Evolutionary conservation across 2,888 invertebrate genomes (phyloP).

Genomic region (Drosophila quasianomalipes): DNA sequence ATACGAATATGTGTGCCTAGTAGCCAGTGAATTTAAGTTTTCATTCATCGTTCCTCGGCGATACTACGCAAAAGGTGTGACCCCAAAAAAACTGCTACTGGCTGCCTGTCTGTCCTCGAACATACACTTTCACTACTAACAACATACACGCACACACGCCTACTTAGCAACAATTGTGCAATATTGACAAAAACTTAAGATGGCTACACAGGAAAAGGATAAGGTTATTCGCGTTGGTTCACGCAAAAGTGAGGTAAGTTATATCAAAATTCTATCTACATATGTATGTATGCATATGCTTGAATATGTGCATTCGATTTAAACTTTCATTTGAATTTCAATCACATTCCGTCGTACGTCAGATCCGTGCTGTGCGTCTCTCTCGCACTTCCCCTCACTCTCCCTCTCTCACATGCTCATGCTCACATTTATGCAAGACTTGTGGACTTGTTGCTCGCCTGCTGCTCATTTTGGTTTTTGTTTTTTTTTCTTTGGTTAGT

Average conservation of each 20-base stretch:
- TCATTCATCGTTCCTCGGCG: slow-evolving; percentile 65
- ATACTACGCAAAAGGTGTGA: slow-evolving; percentile 26
- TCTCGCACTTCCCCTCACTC: slow-evolving; percentile 4
- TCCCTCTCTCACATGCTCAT: slow-evolving; percentile 11
- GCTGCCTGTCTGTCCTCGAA: slow-evolving; percentile 44
- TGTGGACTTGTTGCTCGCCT: slow-evolving; percentile 74
- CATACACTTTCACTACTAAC: slow-evolving; percentile 65
- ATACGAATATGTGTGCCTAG: slow-evolving; percentile 53
- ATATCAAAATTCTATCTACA: slow-evolving; percentile 39
- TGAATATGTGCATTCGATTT: slow-evolving; percentile 50
- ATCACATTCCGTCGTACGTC: slow-evolving; percentile 47
- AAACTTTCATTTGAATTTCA: slow-evolving; percentile 72
- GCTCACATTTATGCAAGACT: slow-evolving; percentile 65
- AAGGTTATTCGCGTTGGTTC: slow-evolving; percentile 91
- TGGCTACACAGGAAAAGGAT: slow-evolving; percentile 81
- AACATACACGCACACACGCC: slow-evolving; percentile 22
- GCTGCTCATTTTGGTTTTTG: slow-evolving; percentile 28
- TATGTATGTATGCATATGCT: slow-evolving; percentile 21
- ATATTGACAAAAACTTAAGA: slow-evolving; percentile 53
- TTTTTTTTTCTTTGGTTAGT: slow-evolving; percentile 58
- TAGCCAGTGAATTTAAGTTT: slow-evolving; percentile 54
- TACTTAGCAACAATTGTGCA: slow-evolving; percentile 67
- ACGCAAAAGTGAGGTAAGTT: slow-evolving; percentile 92
- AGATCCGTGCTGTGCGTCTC: slow-evolving; percentile 10
- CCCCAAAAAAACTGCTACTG: slow-evolving; percentile 40